A percentile compares a stretch with the other conserved stretches of the same genome.
Conservation (phyloP, 2,888 invertebrate genomes). For the Yponomeuta cagnagella region DNA sequence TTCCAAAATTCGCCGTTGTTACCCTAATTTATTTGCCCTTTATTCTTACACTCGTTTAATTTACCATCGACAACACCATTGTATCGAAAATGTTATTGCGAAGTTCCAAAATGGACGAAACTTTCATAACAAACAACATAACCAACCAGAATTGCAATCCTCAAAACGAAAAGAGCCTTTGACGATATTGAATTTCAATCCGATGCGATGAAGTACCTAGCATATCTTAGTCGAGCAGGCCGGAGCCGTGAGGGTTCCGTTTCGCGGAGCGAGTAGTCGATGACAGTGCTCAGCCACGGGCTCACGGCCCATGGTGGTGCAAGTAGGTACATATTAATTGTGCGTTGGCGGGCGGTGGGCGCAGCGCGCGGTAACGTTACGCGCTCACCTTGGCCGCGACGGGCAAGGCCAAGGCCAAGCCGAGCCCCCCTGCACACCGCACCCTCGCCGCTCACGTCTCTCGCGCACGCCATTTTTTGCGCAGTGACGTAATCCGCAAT, state of each 20-base stretch:
- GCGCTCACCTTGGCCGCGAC: constrained; percentile 68
- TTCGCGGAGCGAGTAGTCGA: not conserved
- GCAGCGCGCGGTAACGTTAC: constrained; percentile 57
- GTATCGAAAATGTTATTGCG: no score
- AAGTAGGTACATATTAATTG: constrained; percentile 28
- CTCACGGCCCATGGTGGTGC: constrained; percentile 14
- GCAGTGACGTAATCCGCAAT: constrained; percentile 70
- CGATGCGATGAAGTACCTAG: no score
- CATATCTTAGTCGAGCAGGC: no score
- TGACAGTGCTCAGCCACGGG: not conserved
- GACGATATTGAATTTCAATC: no score
- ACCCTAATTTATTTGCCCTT: no score
- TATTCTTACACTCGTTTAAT: no score
- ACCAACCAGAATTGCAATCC: no score
- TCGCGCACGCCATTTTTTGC: constrained; percentile 62
- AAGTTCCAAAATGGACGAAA: no score
- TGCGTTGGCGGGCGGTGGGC: constrained; percentile 61
- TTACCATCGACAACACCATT: no score
- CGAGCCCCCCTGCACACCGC: constrained; percentile 31
- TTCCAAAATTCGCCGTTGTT: no score
- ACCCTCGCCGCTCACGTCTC: constrained; percentile 25
- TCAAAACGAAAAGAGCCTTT: no score
- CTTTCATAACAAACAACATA: no score
- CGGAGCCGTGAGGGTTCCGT: constrained; percentile 15
- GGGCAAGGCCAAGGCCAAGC: constrained; percentile 72